Conservation (phyloP, 2,797 vertebrate species). For the Chelidonichthys spinosus region DNA sequence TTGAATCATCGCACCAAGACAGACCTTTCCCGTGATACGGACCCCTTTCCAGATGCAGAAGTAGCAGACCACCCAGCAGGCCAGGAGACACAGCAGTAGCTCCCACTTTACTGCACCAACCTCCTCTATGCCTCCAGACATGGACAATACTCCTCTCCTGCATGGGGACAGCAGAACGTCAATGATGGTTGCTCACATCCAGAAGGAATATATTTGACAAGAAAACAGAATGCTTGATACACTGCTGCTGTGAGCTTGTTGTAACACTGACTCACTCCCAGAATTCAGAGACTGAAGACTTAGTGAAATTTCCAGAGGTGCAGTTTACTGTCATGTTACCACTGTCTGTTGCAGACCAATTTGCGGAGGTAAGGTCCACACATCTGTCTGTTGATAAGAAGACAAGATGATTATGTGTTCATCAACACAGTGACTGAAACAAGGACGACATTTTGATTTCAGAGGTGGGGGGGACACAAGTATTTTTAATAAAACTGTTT, state of each 20-base stretch:
- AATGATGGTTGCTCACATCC: neutral
- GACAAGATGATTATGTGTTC: neutral
- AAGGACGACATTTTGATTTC: too few species aligned
- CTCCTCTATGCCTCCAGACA: slow-evolving; percentile 72
- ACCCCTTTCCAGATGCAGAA: slow-evolving; percentile 76
- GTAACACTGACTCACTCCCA: slow-evolving; percentile 45
- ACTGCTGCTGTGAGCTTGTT: neutral
- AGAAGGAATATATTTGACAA: neutral
- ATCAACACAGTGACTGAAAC: neutral
- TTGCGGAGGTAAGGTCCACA: slow-evolving; percentile 42
- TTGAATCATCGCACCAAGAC: neutral
- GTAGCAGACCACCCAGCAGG: slow-evolving; percentile 67
- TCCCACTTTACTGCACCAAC: slow-evolving; percentile 62
- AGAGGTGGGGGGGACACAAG: too few species aligned
- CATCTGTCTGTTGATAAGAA: slow-evolving; percentile 37
- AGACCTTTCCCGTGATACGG: slow-evolving; percentile 67
- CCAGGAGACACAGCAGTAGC: slow-evolving; percentile 66
- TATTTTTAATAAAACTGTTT: too few species aligned
- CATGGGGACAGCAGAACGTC: neutral
- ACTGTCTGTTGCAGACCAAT: slow-evolving; percentile 13
- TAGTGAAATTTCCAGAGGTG: slow-evolving; percentile 27
- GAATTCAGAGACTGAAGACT: slow-evolving; percentile 50
- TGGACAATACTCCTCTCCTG: slow-evolving; percentile 35
- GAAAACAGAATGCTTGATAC: neutral
- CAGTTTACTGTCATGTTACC: slow-evolving; percentile 19